phyloP scores from a whole-genome alignment of 2,888 invertebrate genomes.

The Dromius quadrimaculatus region DNA sequence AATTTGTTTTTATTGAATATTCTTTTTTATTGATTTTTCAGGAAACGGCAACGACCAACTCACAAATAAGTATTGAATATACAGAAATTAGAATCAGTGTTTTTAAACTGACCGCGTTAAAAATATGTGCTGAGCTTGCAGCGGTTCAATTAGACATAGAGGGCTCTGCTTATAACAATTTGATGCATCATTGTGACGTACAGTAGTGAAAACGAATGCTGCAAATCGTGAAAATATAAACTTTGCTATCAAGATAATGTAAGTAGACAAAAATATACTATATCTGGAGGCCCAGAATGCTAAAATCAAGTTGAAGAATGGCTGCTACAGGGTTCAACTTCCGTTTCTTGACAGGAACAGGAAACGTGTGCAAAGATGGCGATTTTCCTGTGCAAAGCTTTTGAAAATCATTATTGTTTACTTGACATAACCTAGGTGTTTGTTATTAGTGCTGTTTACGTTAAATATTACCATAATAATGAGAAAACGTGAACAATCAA shows the following conservation, averaged over 20 bases:
- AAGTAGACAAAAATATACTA: slow-evolving; percentile 29
- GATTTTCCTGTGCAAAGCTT: slow-evolving; percentile 64
- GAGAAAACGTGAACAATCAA: not conserved
- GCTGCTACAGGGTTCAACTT: slow-evolving; percentile 62
- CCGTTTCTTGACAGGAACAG: slow-evolving; percentile 73
- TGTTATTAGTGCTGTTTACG: slow-evolving; percentile 32
- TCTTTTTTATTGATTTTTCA: too few species aligned
- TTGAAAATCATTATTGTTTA: slow-evolving; percentile 49
- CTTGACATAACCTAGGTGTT: slow-evolving; percentile 53
- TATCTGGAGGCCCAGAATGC: not conserved
- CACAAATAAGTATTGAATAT: too few species aligned
- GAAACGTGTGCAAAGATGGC: slow-evolving; percentile 71
- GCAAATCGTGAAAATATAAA: slow-evolving; percentile 30
- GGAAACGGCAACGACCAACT: too few species aligned
- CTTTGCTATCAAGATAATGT: slow-evolving; percentile 42
- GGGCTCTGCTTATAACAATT: slow-evolving; percentile 43
- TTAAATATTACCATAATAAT: slow-evolving; percentile 8
- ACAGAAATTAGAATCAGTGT: not conserved
- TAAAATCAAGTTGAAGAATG: slow-evolving; percentile 55
- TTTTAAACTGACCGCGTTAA: slow-evolving; percentile 23
- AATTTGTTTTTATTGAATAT: not conserved
- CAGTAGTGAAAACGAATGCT: slow-evolving; percentile 26
- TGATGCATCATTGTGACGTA: slow-evolving; percentile 50
- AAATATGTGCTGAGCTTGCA: slow-evolving; percentile 22
- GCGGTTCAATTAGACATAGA: slow-evolving; percentile 18